Evolutionary conservation across 2,888 invertebrate species (phyloP).

Genomic region (Catotricha subobsoleta): DNA sequence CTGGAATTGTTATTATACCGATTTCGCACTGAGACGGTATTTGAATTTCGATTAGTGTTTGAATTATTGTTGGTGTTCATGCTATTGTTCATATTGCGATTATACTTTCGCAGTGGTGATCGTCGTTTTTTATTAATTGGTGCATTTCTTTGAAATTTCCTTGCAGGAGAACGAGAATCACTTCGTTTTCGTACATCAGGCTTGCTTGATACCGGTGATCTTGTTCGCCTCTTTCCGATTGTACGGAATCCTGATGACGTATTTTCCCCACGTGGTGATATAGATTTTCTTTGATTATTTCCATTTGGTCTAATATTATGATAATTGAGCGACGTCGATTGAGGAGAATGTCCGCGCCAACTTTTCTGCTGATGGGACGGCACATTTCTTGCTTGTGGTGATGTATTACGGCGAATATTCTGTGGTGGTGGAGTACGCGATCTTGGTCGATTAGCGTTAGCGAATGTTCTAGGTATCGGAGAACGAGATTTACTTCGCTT

Average conservation of each 20-base stretch:
- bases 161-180: neutral
- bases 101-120: neutral
- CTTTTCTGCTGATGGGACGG: neutral
- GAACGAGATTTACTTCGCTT: constrained; percentile 7
- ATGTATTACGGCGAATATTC: neutral
- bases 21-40: neutral
- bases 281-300: neutral
- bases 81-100: neutral
- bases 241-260: constrained; percentile 1
- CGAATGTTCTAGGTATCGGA: constrained; percentile 6
- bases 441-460: constrained; percentile 6
- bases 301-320: neutral
- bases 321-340: too few species aligned
- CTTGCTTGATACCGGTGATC: constrained; percentile 7
- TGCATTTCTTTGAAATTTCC: neutral
- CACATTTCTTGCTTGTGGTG: neutral
- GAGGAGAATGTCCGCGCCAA: neutral
- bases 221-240: constrained; percentile 3
- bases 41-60: neutral
- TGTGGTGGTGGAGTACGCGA: neutral
- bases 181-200: constrained; percentile 4
- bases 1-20: neutral
- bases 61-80: neutral
- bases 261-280: constrained; percentile 2
- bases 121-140: neutral